Conservation (phyloP, 2,888 invertebrate species). For the Furcula furcula region DNA sequence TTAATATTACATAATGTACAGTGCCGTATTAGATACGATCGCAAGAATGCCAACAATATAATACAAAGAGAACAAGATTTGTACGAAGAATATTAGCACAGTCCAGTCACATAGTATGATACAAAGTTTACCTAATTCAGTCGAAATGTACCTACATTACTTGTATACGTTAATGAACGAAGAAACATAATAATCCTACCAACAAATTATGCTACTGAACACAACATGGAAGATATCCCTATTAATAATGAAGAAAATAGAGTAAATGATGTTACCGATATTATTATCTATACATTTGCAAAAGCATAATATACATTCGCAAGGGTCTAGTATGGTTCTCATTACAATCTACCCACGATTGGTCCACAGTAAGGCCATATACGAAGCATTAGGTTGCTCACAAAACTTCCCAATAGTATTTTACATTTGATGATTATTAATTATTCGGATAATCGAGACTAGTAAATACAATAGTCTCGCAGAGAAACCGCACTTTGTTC, state of each 20-base stretch:
- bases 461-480: neutral
- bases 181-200: conserved; percentile 21
- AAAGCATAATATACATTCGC: conserved; percentile 40
- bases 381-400: conserved; percentile 34
- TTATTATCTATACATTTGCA: conserved; percentile 32
- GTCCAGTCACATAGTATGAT: conserved; percentile 45
- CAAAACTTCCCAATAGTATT: neutral
- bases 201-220: conserved; percentile 46
- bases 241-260: conserved; percentile 7
- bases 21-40: conserved; percentile 59
- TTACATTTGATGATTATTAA: neutral
- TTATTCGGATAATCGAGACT: neutral
- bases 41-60: conserved; percentile 55
- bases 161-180: conserved; percentile 22
- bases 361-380: conserved; percentile 73
- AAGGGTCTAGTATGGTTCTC: conserved; percentile 44
- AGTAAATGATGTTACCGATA: neutral
- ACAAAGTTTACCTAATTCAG: conserved; percentile 54
- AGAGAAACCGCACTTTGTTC: neutral
- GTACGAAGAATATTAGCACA: conserved; percentile 68
- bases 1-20: conserved; percentile 48
- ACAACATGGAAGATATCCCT: conserved; percentile 46
- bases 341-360: conserved; percentile 53
- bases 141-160: conserved; percentile 44
- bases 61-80: conserved; percentile 61